These are phyloP conservation scores for Netta rufina DNA, from an alignment of 2,797 vertebrate genomes.

Conservation along the genomic window DNA sequence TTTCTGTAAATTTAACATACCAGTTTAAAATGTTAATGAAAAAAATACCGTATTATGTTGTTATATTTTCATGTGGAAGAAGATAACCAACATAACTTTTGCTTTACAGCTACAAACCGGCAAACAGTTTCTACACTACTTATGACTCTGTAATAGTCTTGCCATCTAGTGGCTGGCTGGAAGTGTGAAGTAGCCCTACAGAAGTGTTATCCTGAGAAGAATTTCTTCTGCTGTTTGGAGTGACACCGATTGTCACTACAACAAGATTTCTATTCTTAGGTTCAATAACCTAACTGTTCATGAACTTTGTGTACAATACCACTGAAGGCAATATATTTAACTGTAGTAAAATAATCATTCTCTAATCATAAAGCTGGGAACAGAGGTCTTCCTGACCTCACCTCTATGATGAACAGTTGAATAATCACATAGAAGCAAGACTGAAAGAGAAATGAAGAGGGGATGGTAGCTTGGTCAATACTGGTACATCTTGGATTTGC, in stretches of 20 bases:
- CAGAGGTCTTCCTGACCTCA: not conserved
- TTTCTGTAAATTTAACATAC: not conserved
- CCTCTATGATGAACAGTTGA: not conserved
- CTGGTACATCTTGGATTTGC: not conserved
- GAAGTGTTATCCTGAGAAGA: not conserved
- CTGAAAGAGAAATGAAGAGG: not conserved
- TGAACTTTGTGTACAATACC: not conserved
- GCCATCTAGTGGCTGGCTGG: slow-evolving; percentile 63
- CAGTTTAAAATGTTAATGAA: not conserved
- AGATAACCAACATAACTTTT: not conserved
- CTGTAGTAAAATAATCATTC: not conserved
- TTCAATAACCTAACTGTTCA: not conserved
- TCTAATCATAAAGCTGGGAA: not conserved
- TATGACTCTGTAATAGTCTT: not conserved
- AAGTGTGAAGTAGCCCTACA: not conserved
- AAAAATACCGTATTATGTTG: not conserved
- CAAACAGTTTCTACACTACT: not conserved
- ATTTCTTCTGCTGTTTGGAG: not conserved
- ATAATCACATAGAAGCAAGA: accelerated
- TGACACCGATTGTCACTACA: not conserved
- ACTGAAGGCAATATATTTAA: not conserved
- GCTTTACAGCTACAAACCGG: not conserved
- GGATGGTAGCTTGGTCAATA: not conserved
- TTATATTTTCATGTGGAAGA: not conserved
- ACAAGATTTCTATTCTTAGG: not conserved